Evolutionary conservation across 2,888 invertebrate species (phyloP), one percentile per base, ranked within the genome.

Genomic region (Philereme transversata): DNA sequence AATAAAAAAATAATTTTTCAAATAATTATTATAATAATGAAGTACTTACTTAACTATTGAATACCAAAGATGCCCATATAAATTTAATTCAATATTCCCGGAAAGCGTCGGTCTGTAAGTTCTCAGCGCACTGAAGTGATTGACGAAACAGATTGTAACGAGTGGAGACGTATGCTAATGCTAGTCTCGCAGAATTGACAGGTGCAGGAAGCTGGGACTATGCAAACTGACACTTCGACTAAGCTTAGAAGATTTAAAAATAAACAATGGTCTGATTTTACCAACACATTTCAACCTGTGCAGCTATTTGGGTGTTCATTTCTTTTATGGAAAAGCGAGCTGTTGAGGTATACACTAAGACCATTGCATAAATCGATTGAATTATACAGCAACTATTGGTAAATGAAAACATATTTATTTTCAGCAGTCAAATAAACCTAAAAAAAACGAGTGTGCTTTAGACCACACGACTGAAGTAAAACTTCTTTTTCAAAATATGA

Each of bases 81-180:
- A 60, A 64, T 22, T 22, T 22, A 22, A 60, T 60, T 46, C 59
- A 65, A 62, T 54, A 60, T 58, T 62, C 67, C 57, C 63, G 65
- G 67, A 67, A 67, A 67, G 59, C 65, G 46, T 56, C 51, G 56
- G 4, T 38, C 44, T 22, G 49, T 51, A 50, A 62, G 52, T 43
- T 54, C 50, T 46, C 62, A 36, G 50, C 57, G 58, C 62, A 57
- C 41, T 4, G 50, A 45, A 51, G 58, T 63, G 63, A 63, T 63
- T 63, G 63, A 63, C 59, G 56, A 63, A 53, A 50, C 56, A 63
- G 63, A 63, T 63, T 63, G 63, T 60, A 50, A 59, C 59, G 49
- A 63, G 59, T 48, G 52, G 9, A 59, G 67, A 69, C 67, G 64
- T 69, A 69, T 69, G 69, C 57, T 65, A 69, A 69, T 69, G 36